Evolutionary conservation across 2,888 invertebrate species (phyloP).

Genomic region (Anoncus sp.): DNA sequence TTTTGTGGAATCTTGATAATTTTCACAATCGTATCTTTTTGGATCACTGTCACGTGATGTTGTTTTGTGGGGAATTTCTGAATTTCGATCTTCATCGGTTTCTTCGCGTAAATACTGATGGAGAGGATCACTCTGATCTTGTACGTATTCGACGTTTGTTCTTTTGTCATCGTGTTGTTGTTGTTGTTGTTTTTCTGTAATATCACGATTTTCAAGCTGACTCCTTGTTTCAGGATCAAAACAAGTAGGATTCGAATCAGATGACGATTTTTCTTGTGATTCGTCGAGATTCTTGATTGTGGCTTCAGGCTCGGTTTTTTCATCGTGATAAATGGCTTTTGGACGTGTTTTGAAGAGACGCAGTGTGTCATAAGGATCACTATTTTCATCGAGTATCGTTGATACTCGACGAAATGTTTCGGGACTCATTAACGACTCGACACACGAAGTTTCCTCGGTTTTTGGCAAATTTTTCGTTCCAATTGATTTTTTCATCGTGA

Average conservation of each 20-base stretch:
- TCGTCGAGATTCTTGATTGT: too few species aligned
- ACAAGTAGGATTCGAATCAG: neutral
- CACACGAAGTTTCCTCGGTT: conserved; percentile 47
- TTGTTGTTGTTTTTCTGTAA: conserved; percentile 61
- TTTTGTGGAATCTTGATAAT: too few species aligned
- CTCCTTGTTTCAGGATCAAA: conserved; percentile 1
- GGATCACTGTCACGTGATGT: conserved; percentile 67
- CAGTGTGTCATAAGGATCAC: conserved; percentile 79
- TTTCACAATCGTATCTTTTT: too few species aligned
- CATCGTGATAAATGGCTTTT: conserved; percentile 20
- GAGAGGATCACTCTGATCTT: conserved; percentile 94
- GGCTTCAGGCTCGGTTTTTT: conserved; percentile 14
- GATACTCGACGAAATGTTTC: conserved; percentile 74
- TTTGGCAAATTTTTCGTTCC: neutral
- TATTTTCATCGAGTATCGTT: conserved; percentile 71
- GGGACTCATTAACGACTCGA: conserved; percentile 62
- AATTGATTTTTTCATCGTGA: neutral
- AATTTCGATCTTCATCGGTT: conserved; percentile 80
- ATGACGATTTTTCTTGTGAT: too few species aligned
- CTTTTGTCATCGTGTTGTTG: conserved; percentile 79
- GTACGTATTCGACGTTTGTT: conserved; percentile 85
- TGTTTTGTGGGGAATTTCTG: neutral
- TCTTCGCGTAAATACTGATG: conserved; percentile 84
- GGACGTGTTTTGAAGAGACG: conserved; percentile 77
- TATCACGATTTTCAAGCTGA: neutral